Conservation (phyloP, 2,113 vertebrate genomes). For the Brachypteracias leptosomus region DNA sequence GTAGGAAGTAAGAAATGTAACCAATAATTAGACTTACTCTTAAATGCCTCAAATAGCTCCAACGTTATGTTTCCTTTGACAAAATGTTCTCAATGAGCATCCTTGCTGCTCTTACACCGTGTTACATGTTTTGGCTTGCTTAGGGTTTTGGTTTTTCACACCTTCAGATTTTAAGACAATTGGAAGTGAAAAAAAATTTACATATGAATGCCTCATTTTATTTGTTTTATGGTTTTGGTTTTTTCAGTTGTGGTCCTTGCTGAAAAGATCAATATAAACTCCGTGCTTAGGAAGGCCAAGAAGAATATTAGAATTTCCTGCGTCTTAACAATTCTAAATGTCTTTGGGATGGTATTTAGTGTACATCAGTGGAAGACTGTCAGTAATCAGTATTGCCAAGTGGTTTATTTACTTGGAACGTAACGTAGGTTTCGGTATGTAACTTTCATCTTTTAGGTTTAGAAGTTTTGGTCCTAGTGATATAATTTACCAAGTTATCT, state of each 20-base stretch:
- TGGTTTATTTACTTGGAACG: background rate
- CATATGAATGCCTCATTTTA: background rate
- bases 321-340: background rate
- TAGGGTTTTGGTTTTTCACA: background rate
- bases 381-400: background rate
- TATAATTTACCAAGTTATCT: constrained; percentile 5
- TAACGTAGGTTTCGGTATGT: background rate
- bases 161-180: background rate
- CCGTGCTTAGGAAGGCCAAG: background rate
- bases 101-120: background rate
- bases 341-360: background rate
- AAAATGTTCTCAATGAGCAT: background rate
- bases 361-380: background rate
- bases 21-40: background rate
- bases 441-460: background rate
- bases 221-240: background rate
- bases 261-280: background rate
- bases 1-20: background rate
- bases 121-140: background rate
- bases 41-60: background rate
- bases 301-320: background rate
- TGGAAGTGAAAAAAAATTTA: background rate
- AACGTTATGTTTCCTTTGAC: background rate
- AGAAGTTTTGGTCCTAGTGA: background rate
- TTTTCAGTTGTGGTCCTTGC: background rate